A percentile compares a stretch with the other conserved stretches of the same genome.
phyloP scores from a whole-genome alignment of 2,888 invertebrate species.

The Cheilosia grossa region DNA sequence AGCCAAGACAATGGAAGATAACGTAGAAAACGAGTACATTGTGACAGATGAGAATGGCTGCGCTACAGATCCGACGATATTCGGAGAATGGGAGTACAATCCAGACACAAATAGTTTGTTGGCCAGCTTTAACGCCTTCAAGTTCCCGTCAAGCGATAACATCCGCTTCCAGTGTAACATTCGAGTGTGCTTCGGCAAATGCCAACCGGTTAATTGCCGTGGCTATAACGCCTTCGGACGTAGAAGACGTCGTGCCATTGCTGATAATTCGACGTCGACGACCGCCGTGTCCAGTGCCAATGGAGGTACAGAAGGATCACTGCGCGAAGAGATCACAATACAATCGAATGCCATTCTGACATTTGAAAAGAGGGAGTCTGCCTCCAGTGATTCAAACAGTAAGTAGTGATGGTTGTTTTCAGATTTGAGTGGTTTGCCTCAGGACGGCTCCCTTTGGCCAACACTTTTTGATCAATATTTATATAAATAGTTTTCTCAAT shows the following conservation, averaged over 20 bases:
- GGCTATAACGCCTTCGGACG: slow-evolving; percentile 95
- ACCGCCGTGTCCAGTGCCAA: slow-evolving; percentile 86
- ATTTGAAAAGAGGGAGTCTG: slow-evolving; percentile 92
- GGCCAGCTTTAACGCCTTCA: slow-evolving; percentile 96
- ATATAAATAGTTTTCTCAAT: too few species aligned
- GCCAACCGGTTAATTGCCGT: slow-evolving; percentile 97
- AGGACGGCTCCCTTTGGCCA: neutral
- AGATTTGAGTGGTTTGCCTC: neutral
- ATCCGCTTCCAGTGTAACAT: slow-evolving; percentile 98
- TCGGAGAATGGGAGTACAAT: slow-evolving; percentile 96
- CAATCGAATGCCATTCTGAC: slow-evolving; percentile 96
- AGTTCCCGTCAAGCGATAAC: slow-evolving; percentile 97
- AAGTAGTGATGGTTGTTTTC: slow-evolving; percentile 76
- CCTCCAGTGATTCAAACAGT: slow-evolving; percentile 92
- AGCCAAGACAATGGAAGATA: slow-evolving; percentile 95
- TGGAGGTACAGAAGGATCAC: slow-evolving; percentile 88
- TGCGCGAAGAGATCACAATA: slow-evolving; percentile 96
- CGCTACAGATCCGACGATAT: slow-evolving; percentile 95
- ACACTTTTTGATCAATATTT: neutral
- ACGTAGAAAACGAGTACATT: slow-evolving; percentile 94
- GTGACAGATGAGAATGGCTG: slow-evolving; percentile 97
- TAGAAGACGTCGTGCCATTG: slow-evolving; percentile 87
- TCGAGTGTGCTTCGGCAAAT: slow-evolving; percentile 96
- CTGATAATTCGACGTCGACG: slow-evolving; percentile 82
- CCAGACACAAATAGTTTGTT: slow-evolving; percentile 92